Percentiles rank a stretch among this genome's conserved stretches.
Evolutionary conservation across 2,113 vertebrate genomes (phyloP).

Genomic region (Eubucco bourcierii): DNA sequence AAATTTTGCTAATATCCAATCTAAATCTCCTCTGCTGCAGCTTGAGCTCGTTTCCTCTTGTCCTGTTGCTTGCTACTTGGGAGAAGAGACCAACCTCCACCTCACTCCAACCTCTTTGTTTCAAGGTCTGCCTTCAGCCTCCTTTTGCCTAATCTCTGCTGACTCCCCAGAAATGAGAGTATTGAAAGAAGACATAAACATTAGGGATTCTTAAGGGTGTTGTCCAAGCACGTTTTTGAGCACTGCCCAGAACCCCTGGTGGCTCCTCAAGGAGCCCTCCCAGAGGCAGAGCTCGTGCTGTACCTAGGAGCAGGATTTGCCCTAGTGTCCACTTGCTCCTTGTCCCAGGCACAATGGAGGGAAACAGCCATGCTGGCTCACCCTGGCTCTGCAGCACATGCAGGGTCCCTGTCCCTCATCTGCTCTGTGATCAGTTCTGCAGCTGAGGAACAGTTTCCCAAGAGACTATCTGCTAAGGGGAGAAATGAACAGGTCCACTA

Average conservation of each 20-base stretch:
- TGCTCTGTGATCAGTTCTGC: neutral
- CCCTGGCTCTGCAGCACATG: neutral
- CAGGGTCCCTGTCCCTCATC: neutral
- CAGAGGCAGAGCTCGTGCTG: neutral
- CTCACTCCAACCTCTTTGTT: no score
- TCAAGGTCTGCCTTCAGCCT: no score
- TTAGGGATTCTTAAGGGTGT: neutral
- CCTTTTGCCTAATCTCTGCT: neutral
- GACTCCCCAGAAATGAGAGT: neutral
- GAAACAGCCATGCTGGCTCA: neutral
- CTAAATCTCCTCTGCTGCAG: no score
- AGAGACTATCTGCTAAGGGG: neutral
- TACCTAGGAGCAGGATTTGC: neutral
- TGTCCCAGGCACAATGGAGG: rapidly evolving
- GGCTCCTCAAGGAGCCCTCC: neutral
- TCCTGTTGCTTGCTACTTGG: no score
- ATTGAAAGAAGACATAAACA: neutral
- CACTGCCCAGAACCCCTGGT: neutral
- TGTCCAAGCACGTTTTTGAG: neutral
- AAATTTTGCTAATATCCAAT: no score
- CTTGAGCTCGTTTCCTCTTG: no score
- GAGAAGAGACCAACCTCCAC: no score
- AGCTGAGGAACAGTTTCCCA: neutral
- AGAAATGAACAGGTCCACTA: neutral
- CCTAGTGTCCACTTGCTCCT: neutral